A percentile compares a stretch with the other conserved stretches of the same genome.
Conservation (phyloP, 2,797 vertebrate genomes). For the Odontamblyopus lacepedii region DNA sequence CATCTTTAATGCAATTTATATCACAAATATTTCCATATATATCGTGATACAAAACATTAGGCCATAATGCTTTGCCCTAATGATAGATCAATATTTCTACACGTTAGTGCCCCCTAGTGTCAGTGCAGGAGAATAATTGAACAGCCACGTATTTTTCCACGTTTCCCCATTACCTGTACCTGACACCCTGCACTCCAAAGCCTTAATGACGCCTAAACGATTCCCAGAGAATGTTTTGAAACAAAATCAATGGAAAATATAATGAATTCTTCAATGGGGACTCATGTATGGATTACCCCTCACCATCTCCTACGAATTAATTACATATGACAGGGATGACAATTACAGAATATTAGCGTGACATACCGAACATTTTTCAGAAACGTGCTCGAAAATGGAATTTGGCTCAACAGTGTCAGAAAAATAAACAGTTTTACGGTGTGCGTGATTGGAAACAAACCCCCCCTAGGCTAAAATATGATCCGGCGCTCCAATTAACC, state of each 20-base stretch:
- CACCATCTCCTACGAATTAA: not conserved
- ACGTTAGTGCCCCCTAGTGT: not conserved
- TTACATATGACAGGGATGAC: not conserved
- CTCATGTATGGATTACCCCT: not conserved
- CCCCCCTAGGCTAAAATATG: constrained; percentile 9
- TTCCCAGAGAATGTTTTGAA: constrained; percentile 1
- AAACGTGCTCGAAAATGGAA: not conserved
- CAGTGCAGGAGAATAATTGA: not conserved
- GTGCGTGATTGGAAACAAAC: not conserved
- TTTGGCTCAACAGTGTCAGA: constrained; percentile 2
- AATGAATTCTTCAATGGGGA: constrained; percentile 4
- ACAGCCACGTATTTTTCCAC: not conserved
- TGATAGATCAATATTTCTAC: no score
- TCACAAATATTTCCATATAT: no score
- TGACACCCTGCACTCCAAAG: not conserved
- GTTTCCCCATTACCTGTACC: not conserved
- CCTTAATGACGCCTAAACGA: not conserved
- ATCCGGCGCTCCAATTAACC: constrained; percentile 3
- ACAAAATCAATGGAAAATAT: not conserved
- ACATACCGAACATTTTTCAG: not conserved
- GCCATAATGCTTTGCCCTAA: no score
- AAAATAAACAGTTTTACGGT: not conserved
- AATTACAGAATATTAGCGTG: not conserved
- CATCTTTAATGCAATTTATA: no score
- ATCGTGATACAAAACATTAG: no score